Percentiles rank a stretch among this genome's conserved stretches.
Evolutionary conservation across 1,140 invertebrate genomes (phyloP).

Genomic region (Aphaenogaster ashmeadi): DNA sequence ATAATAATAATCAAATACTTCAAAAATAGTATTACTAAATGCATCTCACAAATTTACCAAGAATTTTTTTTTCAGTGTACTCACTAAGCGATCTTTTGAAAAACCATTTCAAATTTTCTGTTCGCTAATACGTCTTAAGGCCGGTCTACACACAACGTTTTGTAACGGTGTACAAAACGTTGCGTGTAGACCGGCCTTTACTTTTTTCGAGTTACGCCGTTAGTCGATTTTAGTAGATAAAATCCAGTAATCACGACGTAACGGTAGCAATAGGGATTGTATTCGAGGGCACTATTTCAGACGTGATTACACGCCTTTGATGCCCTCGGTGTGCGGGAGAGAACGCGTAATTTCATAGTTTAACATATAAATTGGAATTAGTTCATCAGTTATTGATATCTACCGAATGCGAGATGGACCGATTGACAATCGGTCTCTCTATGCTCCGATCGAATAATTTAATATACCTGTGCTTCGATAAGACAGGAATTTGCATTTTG

Average conservation of each 20-base stretch:
- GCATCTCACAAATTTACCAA: too few relatives aligned
- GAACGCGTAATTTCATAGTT: slow-evolving; percentile 57
- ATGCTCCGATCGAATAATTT: slow-evolving; percentile 33
- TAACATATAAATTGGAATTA: slow-evolving; percentile 76
- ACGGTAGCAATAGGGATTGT: not conserved
- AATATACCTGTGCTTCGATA: slow-evolving; percentile 34
- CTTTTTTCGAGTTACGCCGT: not conserved
- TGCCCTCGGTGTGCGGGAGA: not conserved
- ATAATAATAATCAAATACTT: too few relatives aligned
- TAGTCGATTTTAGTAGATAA: not conserved
- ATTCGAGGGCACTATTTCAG: not conserved
- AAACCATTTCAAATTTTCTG: not conserved
- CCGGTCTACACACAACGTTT: too few relatives aligned
- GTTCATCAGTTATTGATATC: slow-evolving; percentile 5
- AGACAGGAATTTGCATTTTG: slow-evolving; percentile 6
- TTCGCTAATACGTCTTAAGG: not conserved
- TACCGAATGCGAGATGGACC: slow-evolving; percentile 36
- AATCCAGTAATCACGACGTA: not conserved
- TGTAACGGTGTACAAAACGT: too few relatives aligned
- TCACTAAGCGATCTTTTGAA: not conserved
- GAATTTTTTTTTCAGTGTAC: too few relatives aligned
- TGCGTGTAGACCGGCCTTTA: too few relatives aligned
- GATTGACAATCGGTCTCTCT: slow-evolving; percentile 45
- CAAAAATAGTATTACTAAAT: too few relatives aligned
- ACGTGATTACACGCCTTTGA: slow-evolving; percentile 3